phyloP scores from a whole-genome alignment of 2,888 invertebrate genomes.

The Trachelus iudaicus region DNA sequence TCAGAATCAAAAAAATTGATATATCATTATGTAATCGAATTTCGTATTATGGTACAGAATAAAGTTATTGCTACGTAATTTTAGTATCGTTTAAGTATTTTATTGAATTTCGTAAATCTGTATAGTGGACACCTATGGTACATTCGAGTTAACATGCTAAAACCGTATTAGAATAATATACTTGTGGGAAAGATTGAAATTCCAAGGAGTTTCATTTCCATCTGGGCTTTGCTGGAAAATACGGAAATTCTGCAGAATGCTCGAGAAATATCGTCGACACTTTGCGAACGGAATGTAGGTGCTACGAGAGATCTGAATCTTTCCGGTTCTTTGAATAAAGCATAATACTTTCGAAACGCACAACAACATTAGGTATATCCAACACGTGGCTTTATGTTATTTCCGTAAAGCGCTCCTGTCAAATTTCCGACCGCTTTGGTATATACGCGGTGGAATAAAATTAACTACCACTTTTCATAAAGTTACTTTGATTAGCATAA shows the following conservation, averaged over 20 bases:
- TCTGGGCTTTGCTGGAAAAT: neutral
- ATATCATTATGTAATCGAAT: neutral
- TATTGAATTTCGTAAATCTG: neutral
- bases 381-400: conserved; percentile 2
- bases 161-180: neutral
- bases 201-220: neutral
- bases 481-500: conserved; percentile 25
- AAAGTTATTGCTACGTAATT: neutral
- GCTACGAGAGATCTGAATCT: neutral
- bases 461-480: conserved; percentile 18
- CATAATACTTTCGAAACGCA: neutral
- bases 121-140: neutral
- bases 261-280: neutral
- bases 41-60: neutral
- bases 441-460: neutral
- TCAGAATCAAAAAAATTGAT: neutral
- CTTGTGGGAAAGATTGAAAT: neutral
- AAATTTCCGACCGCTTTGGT: conserved; percentile 10
- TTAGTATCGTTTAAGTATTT: neutral
- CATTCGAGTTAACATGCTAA: neutral
- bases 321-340: neutral
- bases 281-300: neutral
- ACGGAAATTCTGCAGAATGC: neutral
- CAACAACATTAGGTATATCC: conserved; percentile 8
- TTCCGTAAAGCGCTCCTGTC: conserved; percentile 5